A percentile compares a stretch with the other conserved stretches of the same genome.
These are phyloP conservation scores for Leuciscus idus DNA, from an alignment of 2,113 vertebrate species.

Conservation along the genomic window DNA sequence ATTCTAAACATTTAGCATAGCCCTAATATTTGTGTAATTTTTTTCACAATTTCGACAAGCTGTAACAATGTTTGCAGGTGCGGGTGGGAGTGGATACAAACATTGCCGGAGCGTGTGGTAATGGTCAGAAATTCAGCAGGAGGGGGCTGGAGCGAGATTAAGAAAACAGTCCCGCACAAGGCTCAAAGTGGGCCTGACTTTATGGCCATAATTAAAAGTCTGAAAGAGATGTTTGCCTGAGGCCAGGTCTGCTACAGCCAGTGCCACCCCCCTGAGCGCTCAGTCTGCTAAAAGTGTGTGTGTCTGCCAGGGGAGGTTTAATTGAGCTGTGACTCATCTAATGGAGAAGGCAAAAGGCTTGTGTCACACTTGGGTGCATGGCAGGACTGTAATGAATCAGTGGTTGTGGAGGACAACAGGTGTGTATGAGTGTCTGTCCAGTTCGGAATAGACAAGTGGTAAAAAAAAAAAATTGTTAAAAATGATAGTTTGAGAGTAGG, in stretches of 20 bases:
- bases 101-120: too few relatives aligned
- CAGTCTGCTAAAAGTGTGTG: neutral
- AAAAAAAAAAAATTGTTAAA: neutral
- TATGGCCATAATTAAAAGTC: neutral
- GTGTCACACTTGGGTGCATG: constrained; percentile 39
- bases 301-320: constrained; percentile 42
- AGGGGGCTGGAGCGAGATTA: too few relatives aligned
- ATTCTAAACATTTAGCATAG: too few relatives aligned
- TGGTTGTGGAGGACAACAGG: constrained; percentile 40
- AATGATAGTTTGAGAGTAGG: constrained; percentile 11
- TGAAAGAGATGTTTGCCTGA: constrained; percentile 10
- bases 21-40: too few relatives aligned
- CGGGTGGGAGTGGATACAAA: too few relatives aligned
- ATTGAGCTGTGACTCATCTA: constrained; percentile 56
- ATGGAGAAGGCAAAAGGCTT: constrained; percentile 45
- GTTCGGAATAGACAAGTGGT: constrained; percentile 1
- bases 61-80: too few relatives aligned
- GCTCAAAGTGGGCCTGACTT: neutral
- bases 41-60: too few relatives aligned
- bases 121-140: too few relatives aligned
- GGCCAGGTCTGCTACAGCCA: neutral
- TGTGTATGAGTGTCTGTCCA: constrained; percentile 44
- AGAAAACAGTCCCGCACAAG: too few relatives aligned
- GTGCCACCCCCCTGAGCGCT: constrained; percentile 1
- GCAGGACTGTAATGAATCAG: constrained; percentile 37